phyloP scores from a whole-genome alignment of 2,113 vertebrate species.

The Gymnarchus niloticus region DNA sequence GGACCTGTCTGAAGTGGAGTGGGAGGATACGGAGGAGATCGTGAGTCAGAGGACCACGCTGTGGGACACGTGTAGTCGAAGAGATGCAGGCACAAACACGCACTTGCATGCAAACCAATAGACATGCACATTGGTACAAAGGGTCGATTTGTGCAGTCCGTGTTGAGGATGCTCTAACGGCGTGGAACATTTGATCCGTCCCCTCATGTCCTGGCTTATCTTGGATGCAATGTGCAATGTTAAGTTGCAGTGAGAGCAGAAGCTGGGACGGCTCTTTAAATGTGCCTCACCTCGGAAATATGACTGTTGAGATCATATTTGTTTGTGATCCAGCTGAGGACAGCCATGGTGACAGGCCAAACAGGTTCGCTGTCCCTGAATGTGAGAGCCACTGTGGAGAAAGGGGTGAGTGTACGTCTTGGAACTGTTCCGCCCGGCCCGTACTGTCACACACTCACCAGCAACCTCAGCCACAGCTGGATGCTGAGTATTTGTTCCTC shows the following conservation, averaged over 20 bases:
- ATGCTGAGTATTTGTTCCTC: neutral
- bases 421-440: neutral
- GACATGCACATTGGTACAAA: neutral
- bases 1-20: conserved; percentile 88
- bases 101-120: neutral
- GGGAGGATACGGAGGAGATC: conserved; percentile 80
- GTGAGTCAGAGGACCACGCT: conserved; percentile 50
- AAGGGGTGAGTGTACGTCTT: conserved; percentile 73
- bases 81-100: neutral
- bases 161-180: no score
- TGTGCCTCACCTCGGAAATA: neutral
- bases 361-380: conserved; percentile 80
- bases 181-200: no score
- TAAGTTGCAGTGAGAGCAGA: neutral
- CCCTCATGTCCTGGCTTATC: neutral
- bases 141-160: no score
- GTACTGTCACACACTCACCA: no score
- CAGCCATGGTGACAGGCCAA: conserved; percentile 88
- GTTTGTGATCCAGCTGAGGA: conserved; percentile 71
- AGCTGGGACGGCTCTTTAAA: neutral
- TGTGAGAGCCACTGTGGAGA: conserved; percentile 81
- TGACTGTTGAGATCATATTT: neutral
- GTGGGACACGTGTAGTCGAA: neutral
- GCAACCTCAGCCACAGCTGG: neutral
- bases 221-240: neutral